Evolutionary conservation across 1,140 invertebrate species (phyloP).

Genomic region (Aphelinus atriplicis): DNA sequence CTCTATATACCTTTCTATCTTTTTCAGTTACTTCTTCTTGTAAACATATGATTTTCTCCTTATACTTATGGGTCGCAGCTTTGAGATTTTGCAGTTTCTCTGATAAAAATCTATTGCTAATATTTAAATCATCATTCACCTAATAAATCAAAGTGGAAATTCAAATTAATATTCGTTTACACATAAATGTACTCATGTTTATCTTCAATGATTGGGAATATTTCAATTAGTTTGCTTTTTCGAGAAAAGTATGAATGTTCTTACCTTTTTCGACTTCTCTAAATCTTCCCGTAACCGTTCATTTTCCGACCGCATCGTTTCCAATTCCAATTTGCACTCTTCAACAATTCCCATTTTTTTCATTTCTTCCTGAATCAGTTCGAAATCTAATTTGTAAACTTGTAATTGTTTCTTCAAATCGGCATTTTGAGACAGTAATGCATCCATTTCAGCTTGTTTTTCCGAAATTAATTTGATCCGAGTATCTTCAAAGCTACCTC

Average conservation of each 20-base stretch:
- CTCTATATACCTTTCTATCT: conserved; percentile 38
- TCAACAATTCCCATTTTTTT: conserved; percentile 38
- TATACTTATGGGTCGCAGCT: neutral
- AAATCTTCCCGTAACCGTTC: conserved; percentile 18
- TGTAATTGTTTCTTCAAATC: conserved; percentile 47
- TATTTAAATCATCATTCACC: neutral
- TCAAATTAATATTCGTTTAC: too few species aligned
- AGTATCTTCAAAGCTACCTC: conserved; percentile 8
- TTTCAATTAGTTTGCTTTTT: too few species aligned
- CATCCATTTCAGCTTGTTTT: conserved; percentile 39
- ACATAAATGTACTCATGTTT: too few species aligned
- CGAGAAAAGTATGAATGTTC: neutral
- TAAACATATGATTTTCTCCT: conserved; percentile 9
- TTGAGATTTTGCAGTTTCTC: conserved; percentile 4
- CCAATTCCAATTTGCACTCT: conserved; percentile 42
- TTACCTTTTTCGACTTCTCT: conserved; percentile 23
- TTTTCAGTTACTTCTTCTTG: conserved; percentile 38
- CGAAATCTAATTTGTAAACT: conserved; percentile 48
- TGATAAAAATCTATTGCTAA: conserved; percentile 15
- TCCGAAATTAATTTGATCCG: conserved; percentile 3
- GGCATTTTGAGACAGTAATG: conserved; percentile 43
- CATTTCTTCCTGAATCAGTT: conserved; percentile 52
- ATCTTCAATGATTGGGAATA: too few species aligned
- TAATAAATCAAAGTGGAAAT: neutral
- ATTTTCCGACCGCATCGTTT: conserved; percentile 28